Evolutionary conservation across 2,888 invertebrate species (phyloP), one percentile per base, ranked within the genome.

Genomic region (Mallateleia sp.): DNA sequence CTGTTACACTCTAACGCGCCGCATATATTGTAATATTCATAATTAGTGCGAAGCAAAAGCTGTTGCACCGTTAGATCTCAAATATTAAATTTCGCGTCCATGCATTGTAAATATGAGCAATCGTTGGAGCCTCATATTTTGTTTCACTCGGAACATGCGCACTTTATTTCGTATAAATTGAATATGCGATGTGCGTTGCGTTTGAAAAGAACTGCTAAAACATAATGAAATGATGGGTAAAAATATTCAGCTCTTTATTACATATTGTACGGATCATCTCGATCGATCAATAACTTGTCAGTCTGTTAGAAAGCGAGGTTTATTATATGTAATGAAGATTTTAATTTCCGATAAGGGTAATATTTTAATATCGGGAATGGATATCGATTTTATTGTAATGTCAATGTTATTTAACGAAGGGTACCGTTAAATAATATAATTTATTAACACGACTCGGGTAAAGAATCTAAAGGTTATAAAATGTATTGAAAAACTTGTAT

Each of bases 1-100:
- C 52, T 75, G 62, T 54, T 52, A 28, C 50, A 22, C 11, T 2
- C 64, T 54, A 75, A 62, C 32, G 22, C 18, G 20, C n/a, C 14
- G 45, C 18, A 11, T 66, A 56, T 66, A 56, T 56, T 66, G 56
- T 77, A 66, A 74, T 66, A 77, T 64, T 66, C 32, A 66, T 64
- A 77, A 77, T 77, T 77, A 77, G 66, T 54, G 62, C n/a, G 25
- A 77, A 64, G 42, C 64, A 20, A 62, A 15, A 24, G 42, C 22
- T 54, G 38, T n/a, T 18, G 28, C 62, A 18, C 20, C 62, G 42
- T 75, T 64, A 64, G 54, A 64, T 38, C 54, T 64, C 75, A 75
- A 75, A 64, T 54, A 64, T 75, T 52, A 62, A 25, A 45, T 52
- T 75, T 54, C 28, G 22, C 18, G 42, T 42, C 28, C 64, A 54